These are phyloP conservation scores for Bujurquina vittata DNA, from an alignment of 2,113 vertebrate genomes.

Conservation along the genomic window DNA sequence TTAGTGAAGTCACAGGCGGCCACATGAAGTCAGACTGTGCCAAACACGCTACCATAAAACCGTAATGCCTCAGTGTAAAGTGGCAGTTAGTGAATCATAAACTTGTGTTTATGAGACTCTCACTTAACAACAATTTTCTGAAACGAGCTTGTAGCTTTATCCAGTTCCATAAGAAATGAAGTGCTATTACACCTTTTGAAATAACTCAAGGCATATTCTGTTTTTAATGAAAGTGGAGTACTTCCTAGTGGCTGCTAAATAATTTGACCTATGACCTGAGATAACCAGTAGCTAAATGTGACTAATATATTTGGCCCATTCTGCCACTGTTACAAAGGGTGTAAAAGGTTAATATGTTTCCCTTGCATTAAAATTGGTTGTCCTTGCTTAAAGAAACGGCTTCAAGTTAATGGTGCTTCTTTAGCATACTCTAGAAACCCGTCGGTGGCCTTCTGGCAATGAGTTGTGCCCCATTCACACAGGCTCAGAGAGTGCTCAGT, in stretches of 20 bases:
- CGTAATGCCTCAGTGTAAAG: conserved; percentile 46
- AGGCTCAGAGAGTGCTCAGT: background rate
- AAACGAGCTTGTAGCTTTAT: conserved; percentile 38
- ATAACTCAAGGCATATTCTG: conserved; percentile 14
- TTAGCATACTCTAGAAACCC: background rate
- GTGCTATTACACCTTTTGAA: conserved; percentile 44
- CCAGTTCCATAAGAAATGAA: background rate
- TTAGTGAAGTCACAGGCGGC: conserved; percentile 24
- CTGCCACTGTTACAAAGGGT: background rate
- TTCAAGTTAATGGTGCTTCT: background rate
- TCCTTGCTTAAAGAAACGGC: background rate
- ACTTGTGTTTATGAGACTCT: conserved; percentile 54
- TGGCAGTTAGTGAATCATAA: conserved; percentile 57
- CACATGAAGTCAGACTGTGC: conserved; percentile 29
- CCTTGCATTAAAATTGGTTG: background rate
- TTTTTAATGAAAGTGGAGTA: background rate
- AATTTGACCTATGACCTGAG: background rate
- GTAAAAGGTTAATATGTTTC: background rate
- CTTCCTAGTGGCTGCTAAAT: background rate
- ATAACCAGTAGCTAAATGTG: background rate
- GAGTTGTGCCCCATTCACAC: background rate
- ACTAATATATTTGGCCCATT: background rate
- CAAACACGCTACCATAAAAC: conserved; percentile 48
- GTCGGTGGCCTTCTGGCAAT: background rate
- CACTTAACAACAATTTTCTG: conserved; percentile 50